A percentile compares a stretch with the other conserved stretches of the same genome.
phyloP scores from a whole-genome alignment of 2,113 vertebrate species.

The Oenanthe oenanthe region DNA sequence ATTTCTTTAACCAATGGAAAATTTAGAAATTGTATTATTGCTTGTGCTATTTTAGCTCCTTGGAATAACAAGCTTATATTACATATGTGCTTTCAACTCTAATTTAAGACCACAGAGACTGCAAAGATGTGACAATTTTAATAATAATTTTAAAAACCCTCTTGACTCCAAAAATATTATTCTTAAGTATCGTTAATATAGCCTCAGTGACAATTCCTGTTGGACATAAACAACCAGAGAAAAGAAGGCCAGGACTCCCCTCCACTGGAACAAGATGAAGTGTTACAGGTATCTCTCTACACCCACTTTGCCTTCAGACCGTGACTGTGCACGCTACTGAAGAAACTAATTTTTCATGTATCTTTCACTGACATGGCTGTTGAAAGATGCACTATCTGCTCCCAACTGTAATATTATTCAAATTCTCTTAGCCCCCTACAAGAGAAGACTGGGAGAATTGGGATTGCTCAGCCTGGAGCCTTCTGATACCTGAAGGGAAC shows the following conservation, averaged over 20 bases:
- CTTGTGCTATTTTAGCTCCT: background rate
- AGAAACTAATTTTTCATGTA: background rate
- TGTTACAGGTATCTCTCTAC: background rate
- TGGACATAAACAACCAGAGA: background rate
- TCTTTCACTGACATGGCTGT: background rate
- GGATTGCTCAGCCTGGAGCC: background rate
- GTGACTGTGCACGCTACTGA: rapidly evolving
- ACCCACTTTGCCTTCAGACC: background rate
- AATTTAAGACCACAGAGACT: rapidly evolving
- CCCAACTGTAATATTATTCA: background rate
- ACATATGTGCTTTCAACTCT: background rate
- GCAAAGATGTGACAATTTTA: background rate
- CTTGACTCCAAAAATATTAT: background rate
- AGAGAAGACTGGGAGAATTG: background rate
- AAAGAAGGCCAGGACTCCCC: background rate
- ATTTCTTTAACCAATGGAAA: background rate
- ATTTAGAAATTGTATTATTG: background rate
- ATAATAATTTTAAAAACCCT: background rate
- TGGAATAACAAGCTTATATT: background rate
- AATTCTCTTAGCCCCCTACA: background rate
- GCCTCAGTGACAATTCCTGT: background rate
- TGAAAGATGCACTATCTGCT: background rate
- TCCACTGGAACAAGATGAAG: background rate
- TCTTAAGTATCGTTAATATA: background rate
- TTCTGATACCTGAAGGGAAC: background rate